Percentiles rank a stretch among this genome's conserved stretches.
These are phyloP conservation scores for Chrysochloris asiatica DNA, from an alignment of 2,113 vertebrate genomes.

Conservation along the genomic window DNA sequence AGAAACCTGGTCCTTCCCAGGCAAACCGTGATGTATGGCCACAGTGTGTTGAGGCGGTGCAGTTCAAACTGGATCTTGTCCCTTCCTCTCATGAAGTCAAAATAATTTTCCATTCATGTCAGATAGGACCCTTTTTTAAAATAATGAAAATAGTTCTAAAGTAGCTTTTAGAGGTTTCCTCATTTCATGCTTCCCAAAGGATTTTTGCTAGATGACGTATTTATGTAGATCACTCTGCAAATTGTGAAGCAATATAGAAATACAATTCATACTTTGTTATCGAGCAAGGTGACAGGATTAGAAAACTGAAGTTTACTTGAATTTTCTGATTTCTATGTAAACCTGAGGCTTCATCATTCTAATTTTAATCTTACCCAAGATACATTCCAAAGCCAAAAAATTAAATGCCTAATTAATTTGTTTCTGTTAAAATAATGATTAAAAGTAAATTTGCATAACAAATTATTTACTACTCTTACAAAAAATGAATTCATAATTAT, in stretches of 20 bases:
- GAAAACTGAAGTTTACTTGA: not conserved
- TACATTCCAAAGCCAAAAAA: not conserved
- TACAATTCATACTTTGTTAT: not conserved
- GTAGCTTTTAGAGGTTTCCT: not conserved
- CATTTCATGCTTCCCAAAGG: not conserved
- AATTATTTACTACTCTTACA: not conserved
- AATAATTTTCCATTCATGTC: not conserved
- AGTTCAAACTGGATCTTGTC: not conserved
- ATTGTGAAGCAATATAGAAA: not conserved
- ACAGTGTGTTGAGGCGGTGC: not conserved
- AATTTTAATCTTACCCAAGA: not conserved
- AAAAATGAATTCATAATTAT: not conserved
- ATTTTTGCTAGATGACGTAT: not conserved
- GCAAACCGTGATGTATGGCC: not conserved
- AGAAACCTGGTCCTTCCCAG: no score
- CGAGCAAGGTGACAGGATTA: not conserved
- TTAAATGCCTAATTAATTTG: not conserved
- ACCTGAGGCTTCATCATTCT: not conserved
- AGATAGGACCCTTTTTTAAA: not conserved
- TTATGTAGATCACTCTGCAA: not conserved
- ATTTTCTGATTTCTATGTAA: not conserved
- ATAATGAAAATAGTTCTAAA: not conserved
- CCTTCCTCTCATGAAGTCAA: not conserved
- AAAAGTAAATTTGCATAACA: conserved; percentile 16
- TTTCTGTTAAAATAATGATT: not conserved